Conservation (phyloP, 2,113 vertebrate genomes). For the Dendrocopos noguchii region DNA sequence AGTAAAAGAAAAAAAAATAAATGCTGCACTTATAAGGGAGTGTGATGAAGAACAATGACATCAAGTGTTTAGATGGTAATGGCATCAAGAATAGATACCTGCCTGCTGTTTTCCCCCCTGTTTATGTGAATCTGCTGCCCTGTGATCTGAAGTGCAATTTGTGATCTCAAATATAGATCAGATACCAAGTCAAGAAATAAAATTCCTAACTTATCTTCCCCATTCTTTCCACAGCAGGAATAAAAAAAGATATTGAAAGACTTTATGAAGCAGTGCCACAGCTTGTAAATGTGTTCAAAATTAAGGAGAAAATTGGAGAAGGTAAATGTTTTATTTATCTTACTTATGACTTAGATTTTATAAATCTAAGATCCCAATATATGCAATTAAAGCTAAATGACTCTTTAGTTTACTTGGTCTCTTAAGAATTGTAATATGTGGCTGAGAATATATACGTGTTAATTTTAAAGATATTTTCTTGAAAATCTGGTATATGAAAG, state of each 20-base stretch:
- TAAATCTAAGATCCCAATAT: neutral
- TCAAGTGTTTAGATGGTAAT: too few species aligned
- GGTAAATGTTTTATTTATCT: slow-evolving; percentile 75
- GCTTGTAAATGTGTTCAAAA: slow-evolving; percentile 86
- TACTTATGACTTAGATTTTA: neutral
- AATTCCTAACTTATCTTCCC: neutral
- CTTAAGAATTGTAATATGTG: neutral
- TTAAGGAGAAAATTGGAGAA: slow-evolving; percentile 95
- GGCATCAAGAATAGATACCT: neutral
- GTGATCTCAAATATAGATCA: neutral
- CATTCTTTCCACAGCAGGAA: slow-evolving; percentile 73
- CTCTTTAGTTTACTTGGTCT: neutral
- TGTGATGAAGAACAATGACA: neutral
- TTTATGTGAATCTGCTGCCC: neutral
- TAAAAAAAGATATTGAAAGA: slow-evolving; percentile 87
- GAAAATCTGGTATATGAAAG: neutral
- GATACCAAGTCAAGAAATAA: neutral
- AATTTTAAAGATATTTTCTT: neutral
- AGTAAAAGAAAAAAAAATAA: neutral
- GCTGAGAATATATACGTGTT: neutral
- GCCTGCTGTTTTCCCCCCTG: neutral
- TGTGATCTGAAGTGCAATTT: neutral
- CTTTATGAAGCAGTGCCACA: slow-evolving; percentile 93
- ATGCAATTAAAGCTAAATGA: neutral
- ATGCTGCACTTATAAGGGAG: neutral